Base-by-base conservation (phyloP, 2,113 vertebrate species). In the Mustela lutreola region DNA sequence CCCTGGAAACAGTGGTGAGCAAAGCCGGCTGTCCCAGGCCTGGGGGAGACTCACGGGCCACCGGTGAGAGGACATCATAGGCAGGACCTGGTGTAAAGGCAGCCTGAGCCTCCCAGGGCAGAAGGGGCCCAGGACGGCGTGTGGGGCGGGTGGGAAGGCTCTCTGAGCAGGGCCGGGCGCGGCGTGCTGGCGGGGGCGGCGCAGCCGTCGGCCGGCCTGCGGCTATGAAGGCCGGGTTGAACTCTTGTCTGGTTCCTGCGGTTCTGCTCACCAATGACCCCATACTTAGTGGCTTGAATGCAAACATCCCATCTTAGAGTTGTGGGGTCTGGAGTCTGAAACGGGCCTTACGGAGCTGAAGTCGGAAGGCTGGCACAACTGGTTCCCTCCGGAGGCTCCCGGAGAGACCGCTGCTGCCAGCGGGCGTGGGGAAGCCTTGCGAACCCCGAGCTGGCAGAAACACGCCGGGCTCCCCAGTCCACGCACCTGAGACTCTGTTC, bases 381-480 rank as follows among this genome's bases (percentile, higher is more conserved):
- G 0, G 15, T 8, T 71, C 14, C 4, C 33, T 7, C 18, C 1
- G 89, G 76, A 36, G 18, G 16, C 56, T 63, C 53, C 53, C 1
- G 33, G 10, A 39, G 39, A 83, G 80, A 21, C 56, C 58, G 18
- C 56, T 21, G 58, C 58, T 58, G 21, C 21, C 21, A 21, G 8
- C 42, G 19, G 5, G 53, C 53, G 1, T 53, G 18, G 78, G 5
- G 12, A 42, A 33, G 16, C 33, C 85, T 80, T 39, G 63, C 26
- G 48, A 28, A 10, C 0, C 2, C 5, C 11, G 45, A 31, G 22
- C 22, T 39, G 0, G 1, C 16, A 1, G 19, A 60, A 21, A 73
- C 53, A 56, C 1, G 9, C 71, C 50, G 21, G 71, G 33, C 56
- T 28, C 18, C 15, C 0, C 31, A 2, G 31, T 28, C 22, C 4